Conservation (phyloP, 2,888 invertebrate species). For the Pterobdella sp. region DNA sequence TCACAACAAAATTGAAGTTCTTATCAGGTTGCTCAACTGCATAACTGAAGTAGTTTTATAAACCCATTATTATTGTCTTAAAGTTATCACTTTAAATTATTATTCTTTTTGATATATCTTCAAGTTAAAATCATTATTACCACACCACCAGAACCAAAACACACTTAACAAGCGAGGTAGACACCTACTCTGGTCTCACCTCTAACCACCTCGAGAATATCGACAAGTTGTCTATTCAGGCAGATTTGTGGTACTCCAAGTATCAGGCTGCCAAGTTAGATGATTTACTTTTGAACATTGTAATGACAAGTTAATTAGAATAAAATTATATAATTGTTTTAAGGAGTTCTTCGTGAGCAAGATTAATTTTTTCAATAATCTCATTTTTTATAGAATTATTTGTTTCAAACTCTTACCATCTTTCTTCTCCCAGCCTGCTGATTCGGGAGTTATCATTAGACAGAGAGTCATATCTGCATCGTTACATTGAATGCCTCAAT, state of each 20-base stretch:
- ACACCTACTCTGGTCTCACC: slow-evolving; percentile 73
- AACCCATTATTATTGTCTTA: neutral
- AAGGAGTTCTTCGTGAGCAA: no score
- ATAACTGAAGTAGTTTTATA: neutral
- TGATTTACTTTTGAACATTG: no score
- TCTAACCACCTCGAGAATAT: slow-evolving; percentile 80
- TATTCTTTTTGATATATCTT: neutral
- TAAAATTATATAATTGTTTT: no score
- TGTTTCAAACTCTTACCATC: neutral
- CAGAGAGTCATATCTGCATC: neutral
- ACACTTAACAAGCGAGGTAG: slow-evolving; percentile 72
- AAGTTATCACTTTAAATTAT: neutral
- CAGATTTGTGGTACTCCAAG: slow-evolving; percentile 93
- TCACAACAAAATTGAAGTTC: slow-evolving; percentile 74
- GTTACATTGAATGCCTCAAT: neutral
- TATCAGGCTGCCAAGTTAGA: slow-evolving; percentile 72
- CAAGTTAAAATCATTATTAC: neutral
- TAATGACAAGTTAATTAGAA: no score
- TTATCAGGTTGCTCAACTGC: slow-evolving; percentile 61
- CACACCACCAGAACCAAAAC: slow-evolving; percentile 63
- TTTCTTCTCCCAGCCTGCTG: slow-evolving; percentile 7
- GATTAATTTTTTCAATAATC: no score
- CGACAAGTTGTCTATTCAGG: slow-evolving; percentile 79
- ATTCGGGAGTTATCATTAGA: slow-evolving; percentile 11
- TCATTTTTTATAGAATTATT: no score